Evolutionary conservation across 2,888 invertebrate genomes (phyloP), one percentile per base, ranked within the genome.

Genomic region (Lasioglossum malachurum): DNA sequence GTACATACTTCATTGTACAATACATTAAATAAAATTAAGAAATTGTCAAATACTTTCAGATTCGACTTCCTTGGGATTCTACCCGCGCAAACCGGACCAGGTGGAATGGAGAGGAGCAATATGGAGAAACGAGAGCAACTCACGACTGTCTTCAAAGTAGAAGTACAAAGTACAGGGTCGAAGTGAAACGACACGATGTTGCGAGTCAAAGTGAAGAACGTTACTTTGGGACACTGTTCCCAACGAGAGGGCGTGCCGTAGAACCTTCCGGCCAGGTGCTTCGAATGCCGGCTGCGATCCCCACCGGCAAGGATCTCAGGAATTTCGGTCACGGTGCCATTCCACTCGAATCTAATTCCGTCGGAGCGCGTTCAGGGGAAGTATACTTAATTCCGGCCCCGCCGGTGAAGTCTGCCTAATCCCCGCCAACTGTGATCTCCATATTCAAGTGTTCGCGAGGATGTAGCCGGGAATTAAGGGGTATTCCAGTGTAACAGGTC

Each of bases 311-410:
- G 57, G 57, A 73, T 57, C 44, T 73, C 44, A 16, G 78, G 44
- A 79, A 79, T 44, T 72, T 79, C 60, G 19, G 41, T n/a, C 49
- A 23, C 57, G 41, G 53, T 31, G 53, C 41, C 71, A 72, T 78
- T 72, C 31, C 67, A 23, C 69, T 46, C 44, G 60, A 73, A 73
- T 60, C 78, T 79, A 79, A 73, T 79, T 79, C 44, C 57, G 41
- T 8, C 44, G 27, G 72, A 72, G 27, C 46, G n/a, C 49, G 19
- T 41, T 41, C 35, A 4, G 69, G n/a, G 72, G 44, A 60, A 73
- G 72, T 72, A 60, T 79, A 73, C 78, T 72, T 79, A 79, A 79
- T 73, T 79, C 72, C 60, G 16, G 14, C 19, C 35, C 44, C 72
- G 19, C 44, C 41, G 38, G 69, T 23, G 12, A 53, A 41, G 53